Evolutionary conservation across 2,113 vertebrate genomes (phyloP), one percentile per base, ranked within the genome.

Genomic region (Tachycineta bicolor): DNA sequence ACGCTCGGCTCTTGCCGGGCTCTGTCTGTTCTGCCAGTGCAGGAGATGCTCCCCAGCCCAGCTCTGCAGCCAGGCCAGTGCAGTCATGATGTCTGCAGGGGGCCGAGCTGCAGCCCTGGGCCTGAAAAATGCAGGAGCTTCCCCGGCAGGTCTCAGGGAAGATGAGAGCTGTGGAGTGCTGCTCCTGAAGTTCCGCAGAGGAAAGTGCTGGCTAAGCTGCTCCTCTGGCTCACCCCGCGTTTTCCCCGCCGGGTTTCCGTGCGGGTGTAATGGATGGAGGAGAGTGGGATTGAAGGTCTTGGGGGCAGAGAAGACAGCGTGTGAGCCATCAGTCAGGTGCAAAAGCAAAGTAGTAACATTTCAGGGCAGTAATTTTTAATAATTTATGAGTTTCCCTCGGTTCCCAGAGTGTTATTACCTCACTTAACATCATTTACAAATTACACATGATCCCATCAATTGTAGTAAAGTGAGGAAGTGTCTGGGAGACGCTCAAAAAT

Each of bases 361-460:
- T 67, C 87, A 58, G 89, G 39, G 81, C 75, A 49, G 94, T 93
- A 62, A 95, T 97, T 97, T 94, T 93, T 91, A 96, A 97, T 96
- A 96, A 97, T 95, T 97, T 95, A 96, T 96, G 95, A 88, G 85
- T 96, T 95, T 88, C 92, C 59, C 73, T 94, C 1, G 31, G 67
- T 97, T 97, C 83, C 93, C 96, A 95, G 97, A 97, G 96, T 90
- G 96, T 96, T 97, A 97, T 96, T 97, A 96, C 95, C 93, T 94
- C 89, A 89, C 93, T 97, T 97, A 97, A 97, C 96, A 95, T 97
- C 94, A 97, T 97, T 97, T 97, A 97, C 96, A 97, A 95, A 97
- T 96, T 95, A 83, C 96, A 93, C 94, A 64, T 77, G 95, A 96
- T 95, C 95, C 96, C 96, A 97, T 97, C 95, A 95, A 97, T 97